Evolutionary conservation across 2,113 vertebrate genomes (phyloP), one percentile per base, ranked within the genome.

Genomic region (Asarcornis scutulata): DNA sequence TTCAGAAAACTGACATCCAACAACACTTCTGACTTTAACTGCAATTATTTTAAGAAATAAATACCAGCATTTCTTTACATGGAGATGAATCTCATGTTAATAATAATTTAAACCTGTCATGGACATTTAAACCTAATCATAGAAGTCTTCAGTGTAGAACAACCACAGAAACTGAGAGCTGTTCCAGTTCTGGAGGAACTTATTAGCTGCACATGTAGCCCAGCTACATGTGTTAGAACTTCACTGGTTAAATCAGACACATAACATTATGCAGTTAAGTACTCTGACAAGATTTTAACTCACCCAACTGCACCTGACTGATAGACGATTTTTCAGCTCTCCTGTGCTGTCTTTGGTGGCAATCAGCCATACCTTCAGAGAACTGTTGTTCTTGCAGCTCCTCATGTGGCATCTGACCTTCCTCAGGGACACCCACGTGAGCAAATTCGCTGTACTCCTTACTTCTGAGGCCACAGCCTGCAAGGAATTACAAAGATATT

Each of bases 351-450:
- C 21, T 52, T 50, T 56, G 62, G 36, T 76, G 78, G 60, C 34
- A n/a, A 16, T 6, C 5, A 27, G n/a, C 50, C 21, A 22, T 11
- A 52, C 1, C 17, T 67, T 48, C n/a, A 74, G 26, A 84, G 34
- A 27, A 8, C 17, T 67, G 56, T 18, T 32, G 52, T 7, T 17
- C 58, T 50, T 74, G 50, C 53, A 42, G 38, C 29, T 83, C 29
- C 20, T 29, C 1, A 2, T 3, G 31, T 44, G 68, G 50, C 66
- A 18, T 13, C 31, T 55, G 59, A 62, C n/a, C 52, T 66, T 31
- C 29, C 32, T 3, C 3, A 0, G 52, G 9, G 12, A 36, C 36
- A 12, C 10, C 5, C 42, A 20, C n/a, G 1, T 9, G 18, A 68
- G 27, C 21, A 6, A 12, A 8, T 13, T 48, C 8, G 1, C 18